Evolutionary conservation across 2,888 invertebrate genomes (phyloP), one percentile per base, ranked within the genome.

Genomic region (Germaria angustata): DNA sequence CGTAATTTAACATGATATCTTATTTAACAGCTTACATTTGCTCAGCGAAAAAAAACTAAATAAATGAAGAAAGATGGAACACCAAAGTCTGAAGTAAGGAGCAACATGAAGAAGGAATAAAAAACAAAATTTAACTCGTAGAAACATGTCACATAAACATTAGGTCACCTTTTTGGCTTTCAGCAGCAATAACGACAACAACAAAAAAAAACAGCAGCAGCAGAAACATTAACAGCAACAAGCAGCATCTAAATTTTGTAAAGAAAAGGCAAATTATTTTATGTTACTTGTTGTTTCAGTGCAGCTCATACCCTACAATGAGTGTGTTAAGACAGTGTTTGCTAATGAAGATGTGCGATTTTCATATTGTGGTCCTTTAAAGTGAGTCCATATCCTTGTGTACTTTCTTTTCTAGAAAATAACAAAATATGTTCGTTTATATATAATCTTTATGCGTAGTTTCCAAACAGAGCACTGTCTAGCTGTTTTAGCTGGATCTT

Each of bases 1-100:
- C 86, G 85, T 86, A 86, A 86, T 84, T 86, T 86, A 65, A 78
- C 80, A 85, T 86, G 86, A 86, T 85, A 86, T 86, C 86, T 86
- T 86, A 86, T 85, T 86, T 84, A 85, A 84, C 83, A 84, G 72
- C 80, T 84, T 77, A 75, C 79, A 83, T 69, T 80, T 83, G 44
- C 15, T 20, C 36, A 46, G 69, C 20, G 36, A 57, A 44, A 66
- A 51, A 39, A 36, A 55, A 46, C 32, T 7, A 44, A 49, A 57
- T 11, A 51, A 53, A 28, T 7, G 8, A 24, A 39, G 49, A 77
- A 68, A 77, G 68, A 68, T 68, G 59, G 51, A 77, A 75, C 57
- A 69, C 46, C 75, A 71, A 72, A 55, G 66, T 69, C 65, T 49
- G n/a, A 28, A 61, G 55, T 8, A 72, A 66, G 46, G 39, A 81